These are phyloP conservation scores for Artibeus jamaicensis DNA, from an alignment of 2,797 vertebrate species.

Conservation along the genomic window DNA sequence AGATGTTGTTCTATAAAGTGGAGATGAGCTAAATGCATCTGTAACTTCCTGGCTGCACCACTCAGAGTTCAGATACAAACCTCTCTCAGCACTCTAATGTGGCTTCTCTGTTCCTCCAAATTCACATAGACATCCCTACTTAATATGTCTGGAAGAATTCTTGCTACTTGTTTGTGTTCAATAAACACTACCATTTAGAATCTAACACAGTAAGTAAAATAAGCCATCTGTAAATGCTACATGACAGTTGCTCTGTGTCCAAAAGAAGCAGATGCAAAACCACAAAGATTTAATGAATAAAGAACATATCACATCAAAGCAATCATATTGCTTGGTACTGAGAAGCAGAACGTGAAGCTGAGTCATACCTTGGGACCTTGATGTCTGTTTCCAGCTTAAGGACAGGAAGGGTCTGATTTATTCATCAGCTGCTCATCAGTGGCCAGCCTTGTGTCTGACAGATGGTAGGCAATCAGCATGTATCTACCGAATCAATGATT, in stretches of 20 bases:
- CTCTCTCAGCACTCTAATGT: neutral
- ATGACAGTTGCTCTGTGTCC: neutral
- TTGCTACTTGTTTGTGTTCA: neutral
- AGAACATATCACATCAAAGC: neutral
- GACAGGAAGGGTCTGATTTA: neutral
- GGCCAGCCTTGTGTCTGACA: neutral
- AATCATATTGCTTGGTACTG: neutral
- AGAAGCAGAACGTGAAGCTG: conserved; percentile 26
- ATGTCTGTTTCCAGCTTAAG: neutral
- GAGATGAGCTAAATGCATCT: neutral
- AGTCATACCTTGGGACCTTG: neutral
- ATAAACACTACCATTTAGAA: neutral
- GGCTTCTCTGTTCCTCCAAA: neutral
- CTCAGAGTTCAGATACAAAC: neutral
- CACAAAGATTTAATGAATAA: neutral
- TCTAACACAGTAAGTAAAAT: neutral
- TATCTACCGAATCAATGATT: neutral
- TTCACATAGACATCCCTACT: neutral
- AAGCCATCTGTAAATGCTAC: neutral
- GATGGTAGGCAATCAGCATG: neutral
- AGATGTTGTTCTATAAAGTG: neutral
- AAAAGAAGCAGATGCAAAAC: neutral
- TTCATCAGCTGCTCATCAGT: neutral
- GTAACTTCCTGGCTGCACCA: neutral
- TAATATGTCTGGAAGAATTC: neutral